Evolutionary conservation across 2,888 invertebrate species (phyloP).

Genomic region (Steromphala cineraria): DNA sequence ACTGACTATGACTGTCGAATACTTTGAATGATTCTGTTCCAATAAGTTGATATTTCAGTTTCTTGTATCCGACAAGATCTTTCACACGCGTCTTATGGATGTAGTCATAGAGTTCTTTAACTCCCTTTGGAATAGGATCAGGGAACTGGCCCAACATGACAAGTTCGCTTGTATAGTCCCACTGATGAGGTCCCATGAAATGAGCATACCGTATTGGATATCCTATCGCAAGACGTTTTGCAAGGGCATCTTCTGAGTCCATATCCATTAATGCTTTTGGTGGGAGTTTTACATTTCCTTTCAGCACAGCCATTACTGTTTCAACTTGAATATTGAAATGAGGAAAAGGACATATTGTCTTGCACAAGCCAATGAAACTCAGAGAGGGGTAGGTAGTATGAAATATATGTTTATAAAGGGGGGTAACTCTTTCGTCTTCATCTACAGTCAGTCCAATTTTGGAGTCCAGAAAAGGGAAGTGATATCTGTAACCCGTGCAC

Average conservation of each 20-base stretch:
- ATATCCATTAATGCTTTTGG: conserved; percentile 82
- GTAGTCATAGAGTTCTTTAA: conserved; percentile 84
- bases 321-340: conserved; percentile 78
- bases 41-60: conserved; percentile 40
- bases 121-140: conserved; percentile 81
- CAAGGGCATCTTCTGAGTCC: conserved; percentile 81
- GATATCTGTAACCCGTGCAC: conserved; percentile 87
- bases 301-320: conserved; percentile 79
- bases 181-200: conserved; percentile 87
- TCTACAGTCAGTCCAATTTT: conserved; percentile 48
- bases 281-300: conserved; percentile 81
- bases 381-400: conserved; percentile 88
- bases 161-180: conserved; percentile 83
- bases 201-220: conserved; percentile 86
- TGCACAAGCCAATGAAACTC: conserved; percentile 89
- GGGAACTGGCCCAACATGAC: conserved; percentile 80
- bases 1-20: too few species aligned
- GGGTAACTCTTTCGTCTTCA: conserved; percentile 86
- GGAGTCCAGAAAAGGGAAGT: conserved; percentile 84
- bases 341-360: conserved; percentile 88
- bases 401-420: conserved; percentile 90
- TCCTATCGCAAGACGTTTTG: conserved; percentile 80
- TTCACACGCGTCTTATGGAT: conserved; percentile 47
- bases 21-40: conserved; percentile 20
- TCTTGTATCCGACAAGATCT: conserved; percentile 48